These are phyloP conservation scores for Cyclura pinguis DNA, from an alignment of 2,797 vertebrate genomes.

Conservation along the genomic window DNA sequence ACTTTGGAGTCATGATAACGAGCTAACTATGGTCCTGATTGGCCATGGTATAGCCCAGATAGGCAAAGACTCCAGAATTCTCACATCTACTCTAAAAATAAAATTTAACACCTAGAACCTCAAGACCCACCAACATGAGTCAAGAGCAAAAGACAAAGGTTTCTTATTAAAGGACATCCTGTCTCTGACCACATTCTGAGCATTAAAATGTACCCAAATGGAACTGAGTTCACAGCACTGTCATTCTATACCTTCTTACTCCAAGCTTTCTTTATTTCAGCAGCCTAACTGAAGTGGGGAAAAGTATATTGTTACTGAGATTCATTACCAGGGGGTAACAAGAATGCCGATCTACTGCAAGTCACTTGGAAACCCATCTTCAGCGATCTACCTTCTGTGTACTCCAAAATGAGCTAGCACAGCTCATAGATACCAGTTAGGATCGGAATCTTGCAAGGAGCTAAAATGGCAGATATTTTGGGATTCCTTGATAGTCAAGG, in stretches of 20 bases:
- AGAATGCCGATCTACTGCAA: not conserved
- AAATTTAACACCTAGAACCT: not conserved
- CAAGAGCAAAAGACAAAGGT: not conserved
- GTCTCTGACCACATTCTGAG: too few species aligned
- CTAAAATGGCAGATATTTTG: not conserved
- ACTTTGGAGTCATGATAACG: not conserved
- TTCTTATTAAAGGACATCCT: too few species aligned
- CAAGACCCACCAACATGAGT: not conserved
- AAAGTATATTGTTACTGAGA: too few species aligned
- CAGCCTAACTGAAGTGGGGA: too few species aligned
- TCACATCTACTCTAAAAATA: not conserved
- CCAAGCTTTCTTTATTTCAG: too few species aligned
- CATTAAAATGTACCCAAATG: too few species aligned
- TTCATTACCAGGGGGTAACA: not conserved
- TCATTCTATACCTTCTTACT: too few species aligned
- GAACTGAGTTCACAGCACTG: too few species aligned
- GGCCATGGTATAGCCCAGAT: not conserved
- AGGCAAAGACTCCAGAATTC: not conserved
- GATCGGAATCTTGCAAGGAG: not conserved
- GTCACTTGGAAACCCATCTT: too few species aligned
- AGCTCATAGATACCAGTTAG: not conserved
- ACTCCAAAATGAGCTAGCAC: not conserved
- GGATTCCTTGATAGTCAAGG: not conserved
- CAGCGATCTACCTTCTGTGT: not conserved
- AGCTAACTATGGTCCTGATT: not conserved